Base-by-base conservation (phyloP, 1,140 invertebrate genomes). In the Phymastichus coffea region DNA sequence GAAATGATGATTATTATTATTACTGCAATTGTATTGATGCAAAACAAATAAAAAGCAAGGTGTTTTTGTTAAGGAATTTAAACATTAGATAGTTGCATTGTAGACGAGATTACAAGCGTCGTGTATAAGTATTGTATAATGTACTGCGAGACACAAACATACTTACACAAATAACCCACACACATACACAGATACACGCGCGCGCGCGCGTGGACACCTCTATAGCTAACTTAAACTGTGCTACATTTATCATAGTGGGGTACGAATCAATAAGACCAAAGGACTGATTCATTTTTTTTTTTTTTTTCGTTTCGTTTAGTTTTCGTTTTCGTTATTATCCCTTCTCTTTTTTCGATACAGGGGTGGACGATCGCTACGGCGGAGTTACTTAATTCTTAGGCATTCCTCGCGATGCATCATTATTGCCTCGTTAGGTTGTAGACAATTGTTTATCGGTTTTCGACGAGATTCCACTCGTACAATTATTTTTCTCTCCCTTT, bases 1-100 rank as follows among this genome's bases (percentile, higher is more conserved):
- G 58, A 61, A 35, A 56, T n/a, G 3, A 61, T 64, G 51, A 58
- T 63, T 65, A 71, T 71, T 70, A 70, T 70, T 68, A 73, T 64
- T 67, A 72, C 70, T 56, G 66, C 64, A 64, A 72, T 71, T 69
- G 70, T 65, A 71, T 65, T 65, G 68, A 51, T 68, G 73, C 69
- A 70, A 65, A 69, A 64, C 58, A 65, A 47, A 47, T 67, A 60
- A 57, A 52, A 58, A 58, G 38, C 61, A 60, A 68, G 59, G 54
- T 68, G 69, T 74, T 78, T 76, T 74, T 74, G 66, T 76, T 70
- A 61, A 70, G 44, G 28, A 66, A 66, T 56, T 30, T 55, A 68
- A 62, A 47, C 53, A 52, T 46, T 66, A 70, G 66, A 40, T 69
- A 66, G 55, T 43, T 56, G 56, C 23, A 33, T 41, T 37, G 41